phyloP scores from a whole-genome alignment of 2,888 invertebrate genomes.

The Spilarctia lutea region DNA sequence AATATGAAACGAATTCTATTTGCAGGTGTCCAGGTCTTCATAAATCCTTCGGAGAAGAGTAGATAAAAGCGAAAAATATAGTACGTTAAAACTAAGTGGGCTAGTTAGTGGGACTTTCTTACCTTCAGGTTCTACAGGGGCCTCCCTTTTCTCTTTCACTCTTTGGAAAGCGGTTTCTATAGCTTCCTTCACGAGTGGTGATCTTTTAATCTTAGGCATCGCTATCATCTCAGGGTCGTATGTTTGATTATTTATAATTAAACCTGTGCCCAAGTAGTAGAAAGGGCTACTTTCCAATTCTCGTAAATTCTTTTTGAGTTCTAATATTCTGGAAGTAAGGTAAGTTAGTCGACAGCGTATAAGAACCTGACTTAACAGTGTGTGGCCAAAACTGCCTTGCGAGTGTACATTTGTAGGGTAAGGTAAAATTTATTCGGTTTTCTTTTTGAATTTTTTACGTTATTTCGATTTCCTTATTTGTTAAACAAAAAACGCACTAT shows the following conservation, averaged over 20 bases:
- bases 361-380: no score
- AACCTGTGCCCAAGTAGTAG: constrained; percentile 62
- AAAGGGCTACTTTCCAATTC: constrained; percentile 64
- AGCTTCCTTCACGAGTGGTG: constrained; percentile 50
- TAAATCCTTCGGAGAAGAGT: no score
- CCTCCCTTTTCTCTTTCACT: constrained; percentile 48
- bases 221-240: constrained; percentile 59
- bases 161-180: constrained; percentile 55
- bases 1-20: no score
- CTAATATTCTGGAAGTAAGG: constrained; percentile 62
- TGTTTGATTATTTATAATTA: constrained; percentile 61
- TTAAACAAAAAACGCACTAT: no score
- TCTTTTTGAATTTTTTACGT: no score
- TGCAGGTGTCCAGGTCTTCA: no score
- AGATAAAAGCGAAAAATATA: no score
- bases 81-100: background rate
- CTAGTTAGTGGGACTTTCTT: background rate
- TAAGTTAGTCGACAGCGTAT: background rate
- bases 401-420: no score
- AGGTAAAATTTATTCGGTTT: no score
- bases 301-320: constrained; percentile 65
- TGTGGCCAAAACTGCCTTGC: no score
- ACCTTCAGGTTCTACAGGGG: constrained; percentile 24
- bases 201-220: constrained; percentile 55
- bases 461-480: no score